phyloP scores from a whole-genome alignment of 2,888 invertebrate genomes.

The Coenonympha glycerion region DNA sequence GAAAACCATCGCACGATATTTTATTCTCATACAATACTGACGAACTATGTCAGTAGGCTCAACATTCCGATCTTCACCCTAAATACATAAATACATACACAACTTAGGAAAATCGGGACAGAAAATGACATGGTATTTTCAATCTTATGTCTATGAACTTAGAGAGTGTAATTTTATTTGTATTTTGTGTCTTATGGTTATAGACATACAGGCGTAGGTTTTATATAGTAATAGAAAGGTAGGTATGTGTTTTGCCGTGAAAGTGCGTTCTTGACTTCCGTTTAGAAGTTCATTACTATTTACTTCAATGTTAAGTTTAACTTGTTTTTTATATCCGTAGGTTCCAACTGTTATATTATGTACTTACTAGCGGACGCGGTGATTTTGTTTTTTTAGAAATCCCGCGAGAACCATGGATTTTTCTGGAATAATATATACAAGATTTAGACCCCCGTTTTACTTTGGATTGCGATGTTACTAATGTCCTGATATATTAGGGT shows the following conservation, averaged over 20 bases:
- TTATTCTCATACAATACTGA: conserved; percentile 1
- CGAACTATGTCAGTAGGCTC: conserved; percentile 9
- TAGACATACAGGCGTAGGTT: not conserved
- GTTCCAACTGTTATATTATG: too few species aligned
- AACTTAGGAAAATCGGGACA: conserved; percentile 7
- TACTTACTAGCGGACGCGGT: too few species aligned
- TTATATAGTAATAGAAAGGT: conserved; percentile 13
- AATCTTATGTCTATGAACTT: not conserved
- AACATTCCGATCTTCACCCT: conserved; percentile 13
- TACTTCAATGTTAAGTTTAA: conserved; percentile 2
- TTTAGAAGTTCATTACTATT: conserved; percentile 25
- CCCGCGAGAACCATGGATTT: too few species aligned
- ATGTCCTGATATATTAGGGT: too few species aligned
- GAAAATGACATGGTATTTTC: not conserved
- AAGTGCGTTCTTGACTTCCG: conserved; percentile 29
- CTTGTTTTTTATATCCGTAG: not conserved
- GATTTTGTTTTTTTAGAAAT: too few species aligned
- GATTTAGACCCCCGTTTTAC: too few species aligned
- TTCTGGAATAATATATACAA: too few species aligned
- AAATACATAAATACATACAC: conserved; percentile 18
- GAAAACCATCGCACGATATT: not conserved
- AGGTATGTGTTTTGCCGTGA: conserved; percentile 18
- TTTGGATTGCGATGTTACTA: too few species aligned
- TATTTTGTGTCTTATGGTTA: not conserved
- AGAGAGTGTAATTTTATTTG: not conserved